These are phyloP conservation scores for Rhinoderma darwinii DNA, from an alignment of 2,113 vertebrate species.

Conservation along the genomic window DNA sequence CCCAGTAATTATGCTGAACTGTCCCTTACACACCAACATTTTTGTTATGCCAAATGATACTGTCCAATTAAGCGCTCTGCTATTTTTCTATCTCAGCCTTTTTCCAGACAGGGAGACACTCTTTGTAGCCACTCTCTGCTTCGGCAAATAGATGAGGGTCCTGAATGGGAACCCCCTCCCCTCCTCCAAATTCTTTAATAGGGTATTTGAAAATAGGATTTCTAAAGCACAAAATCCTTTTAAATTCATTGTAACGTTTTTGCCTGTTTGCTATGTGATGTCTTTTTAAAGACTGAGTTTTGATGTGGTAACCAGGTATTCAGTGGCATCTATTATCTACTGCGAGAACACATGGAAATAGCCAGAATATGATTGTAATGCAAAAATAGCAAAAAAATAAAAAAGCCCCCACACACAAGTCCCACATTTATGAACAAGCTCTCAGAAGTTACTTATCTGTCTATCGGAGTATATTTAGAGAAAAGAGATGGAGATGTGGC, in stretches of 20 bases:
- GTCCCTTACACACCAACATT: too few species aligned
- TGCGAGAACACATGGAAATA: neutral
- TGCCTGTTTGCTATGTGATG: neutral
- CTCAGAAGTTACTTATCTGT: neutral
- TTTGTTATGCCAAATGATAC: too few species aligned
- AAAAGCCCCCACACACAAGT: neutral
- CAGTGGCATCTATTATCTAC: neutral
- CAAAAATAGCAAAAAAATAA: neutral
- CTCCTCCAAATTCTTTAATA: too few species aligned
- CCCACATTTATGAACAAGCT: neutral
- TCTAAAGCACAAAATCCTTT: neutral
- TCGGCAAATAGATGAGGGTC: too few species aligned
- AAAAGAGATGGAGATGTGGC: neutral
- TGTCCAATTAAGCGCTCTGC: too few species aligned
- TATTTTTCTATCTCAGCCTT: too few species aligned
- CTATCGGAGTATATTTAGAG: neutral
- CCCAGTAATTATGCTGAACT: too few species aligned
- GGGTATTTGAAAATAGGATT: too few species aligned
- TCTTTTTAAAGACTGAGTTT: neutral
- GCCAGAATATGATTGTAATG: neutral
- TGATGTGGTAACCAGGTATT: neutral
- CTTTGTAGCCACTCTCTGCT: too few species aligned
- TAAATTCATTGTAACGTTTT: neutral
- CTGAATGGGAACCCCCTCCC: too few species aligned
- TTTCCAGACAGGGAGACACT: too few species aligned